These are phyloP conservation scores for Enteromius viviparus DNA, from an alignment of 2,797 vertebrate species.

Conservation along the genomic window DNA sequence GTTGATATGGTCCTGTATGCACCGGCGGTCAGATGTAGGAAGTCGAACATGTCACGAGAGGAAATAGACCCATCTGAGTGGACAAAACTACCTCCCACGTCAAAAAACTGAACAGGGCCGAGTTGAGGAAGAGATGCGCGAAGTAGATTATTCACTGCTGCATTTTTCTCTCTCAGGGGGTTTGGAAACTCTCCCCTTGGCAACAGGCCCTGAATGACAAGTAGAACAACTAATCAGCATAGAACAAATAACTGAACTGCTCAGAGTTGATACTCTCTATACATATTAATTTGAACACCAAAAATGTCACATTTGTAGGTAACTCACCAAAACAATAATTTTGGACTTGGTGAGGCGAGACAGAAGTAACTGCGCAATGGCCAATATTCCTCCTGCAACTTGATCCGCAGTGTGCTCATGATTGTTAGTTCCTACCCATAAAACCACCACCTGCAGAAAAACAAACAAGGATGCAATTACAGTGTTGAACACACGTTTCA, in stretches of 20 bases:
- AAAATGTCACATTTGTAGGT: neutral
- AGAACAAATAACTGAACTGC: constrained; percentile 4
- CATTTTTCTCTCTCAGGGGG: constrained; percentile 92
- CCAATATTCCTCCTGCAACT: constrained; percentile 90
- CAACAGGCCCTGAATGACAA: constrained; percentile 83
- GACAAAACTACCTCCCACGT: constrained; percentile 85
- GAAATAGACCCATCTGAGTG: constrained; percentile 93
- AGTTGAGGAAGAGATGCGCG: constrained; percentile 85
- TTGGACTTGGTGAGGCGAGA: constrained; percentile 89
- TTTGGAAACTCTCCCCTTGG: constrained; percentile 95
- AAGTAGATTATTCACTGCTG: constrained; percentile 85
- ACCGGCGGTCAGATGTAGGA: constrained; percentile 91
- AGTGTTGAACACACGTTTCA: neutral
- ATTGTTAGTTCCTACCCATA: constrained; percentile 98
- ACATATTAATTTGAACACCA: neutral
- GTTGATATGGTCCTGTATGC: constrained; percentile 89
- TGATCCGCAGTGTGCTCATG: constrained; percentile 92
- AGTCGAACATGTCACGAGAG: constrained; percentile 95
- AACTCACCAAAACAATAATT: constrained; percentile 91
- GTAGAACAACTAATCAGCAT: constrained; percentile 5
- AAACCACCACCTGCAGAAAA: constrained; percentile 86
- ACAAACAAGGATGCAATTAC: neutral
- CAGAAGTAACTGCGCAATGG: constrained; percentile 87
- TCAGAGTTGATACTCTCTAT: neutral
- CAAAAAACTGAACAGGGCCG: constrained; percentile 86